phyloP scores from a whole-genome alignment of 23 tunicate species.

The Styela clava region DNA sequence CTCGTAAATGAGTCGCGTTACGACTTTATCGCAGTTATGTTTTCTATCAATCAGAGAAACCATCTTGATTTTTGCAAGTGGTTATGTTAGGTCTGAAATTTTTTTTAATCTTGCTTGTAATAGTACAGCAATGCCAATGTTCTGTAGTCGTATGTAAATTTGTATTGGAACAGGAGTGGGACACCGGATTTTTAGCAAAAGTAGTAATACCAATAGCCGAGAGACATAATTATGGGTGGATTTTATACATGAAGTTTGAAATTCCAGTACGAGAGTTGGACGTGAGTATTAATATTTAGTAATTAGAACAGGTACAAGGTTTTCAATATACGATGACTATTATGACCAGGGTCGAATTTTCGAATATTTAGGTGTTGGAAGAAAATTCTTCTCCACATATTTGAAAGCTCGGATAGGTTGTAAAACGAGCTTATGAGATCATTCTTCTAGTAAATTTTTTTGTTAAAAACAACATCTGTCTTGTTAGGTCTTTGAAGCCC shows the following conservation, averaged over 20 bases:
- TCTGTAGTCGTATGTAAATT: conserved; percentile 2
- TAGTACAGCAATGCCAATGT: not conserved
- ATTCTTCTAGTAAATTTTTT: no score
- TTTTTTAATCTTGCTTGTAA: not conserved
- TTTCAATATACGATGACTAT: not conserved
- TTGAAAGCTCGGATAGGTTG: no score
- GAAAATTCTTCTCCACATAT: no score
- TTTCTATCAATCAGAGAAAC: not conserved
- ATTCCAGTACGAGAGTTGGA: conserved; percentile 37
- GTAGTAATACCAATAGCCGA: conserved; percentile 26
- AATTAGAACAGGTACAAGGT: no score
- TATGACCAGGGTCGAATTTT: not conserved
- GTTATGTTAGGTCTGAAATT: not conserved
- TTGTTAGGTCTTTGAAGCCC: conserved; percentile 58
- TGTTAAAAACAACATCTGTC: no score
- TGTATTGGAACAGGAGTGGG: conserved; percentile 30
- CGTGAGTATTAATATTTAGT: conserved; percentile 38
- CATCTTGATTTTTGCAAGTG: not conserved
- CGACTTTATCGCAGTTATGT: not conserved
- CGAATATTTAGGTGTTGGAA: no score
- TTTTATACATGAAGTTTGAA: conserved; percentile 56
- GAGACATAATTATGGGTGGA: conserved; percentile 54
- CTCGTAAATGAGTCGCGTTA: not conserved
- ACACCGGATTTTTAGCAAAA: conserved; percentile 17
- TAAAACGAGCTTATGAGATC: no score